Evolutionary conservation across 2,888 invertebrate species (phyloP), one percentile per base, ranked within the genome.

Genomic region (Torymus auratus): DNA sequence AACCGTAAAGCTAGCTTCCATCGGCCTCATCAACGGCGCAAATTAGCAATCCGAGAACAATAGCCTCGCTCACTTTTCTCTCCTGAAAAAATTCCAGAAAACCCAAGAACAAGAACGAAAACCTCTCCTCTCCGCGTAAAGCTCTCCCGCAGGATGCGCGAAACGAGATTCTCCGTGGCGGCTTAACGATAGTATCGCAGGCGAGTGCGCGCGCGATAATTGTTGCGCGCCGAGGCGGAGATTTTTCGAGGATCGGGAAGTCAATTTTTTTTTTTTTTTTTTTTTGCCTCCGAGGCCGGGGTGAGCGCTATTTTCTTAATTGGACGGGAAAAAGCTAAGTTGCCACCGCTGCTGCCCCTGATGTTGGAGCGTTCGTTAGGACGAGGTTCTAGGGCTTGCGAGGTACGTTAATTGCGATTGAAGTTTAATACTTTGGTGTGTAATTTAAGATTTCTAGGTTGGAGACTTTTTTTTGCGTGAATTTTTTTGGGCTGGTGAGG

Each of bases 121-220:
- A 5, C 41, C 41, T 7, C 7, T 7, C 5, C 41, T 4, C 2
- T 79, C 15, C 62, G 55, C 60, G 69, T 65, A 80, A 79, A 62
- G 70, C 53, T 41, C 50, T 79, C 79, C 79, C 79, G 68, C 62
- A 74, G 73, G 75, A 80, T 65, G 41, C 78, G 56, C 52, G 70
- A 52, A 72, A 68, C 68, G 78, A 78, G 78, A 78, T 71, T 78
- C 65, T 53, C 20, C 56, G 15, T 61, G 15, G 41, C 13, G 2
- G 12, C 67, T 78, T 70, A 77, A 73, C 74, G 79, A 79, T 74
- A 74, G 70, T 78, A 67, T 78, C 76, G 60, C 71, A 7, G 53
- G 67, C 74, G 41, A 78, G 80, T 15, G 76, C 75, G 75, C 74
- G 80, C 41, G 64, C 77, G 81, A 78, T 81, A 81, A 81, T 77